A percentile compares a stretch with the other conserved stretches of the same genome.
These are phyloP conservation scores for Molossus molossus DNA, from an alignment of 2,797 vertebrate genomes.

Conservation along the genomic window DNA sequence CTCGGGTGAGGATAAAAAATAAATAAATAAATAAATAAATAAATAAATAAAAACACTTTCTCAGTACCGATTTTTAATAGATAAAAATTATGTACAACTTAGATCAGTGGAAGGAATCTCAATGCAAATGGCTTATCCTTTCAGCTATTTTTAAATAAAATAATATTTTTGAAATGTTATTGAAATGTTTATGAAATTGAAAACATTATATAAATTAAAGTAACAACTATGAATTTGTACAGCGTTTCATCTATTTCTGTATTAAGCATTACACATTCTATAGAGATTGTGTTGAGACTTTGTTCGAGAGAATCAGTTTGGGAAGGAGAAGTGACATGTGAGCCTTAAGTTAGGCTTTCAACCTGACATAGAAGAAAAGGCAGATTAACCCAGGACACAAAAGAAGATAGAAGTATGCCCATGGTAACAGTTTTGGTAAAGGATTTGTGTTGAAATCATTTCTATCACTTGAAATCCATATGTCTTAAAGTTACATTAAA, in stretches of 20 bases:
- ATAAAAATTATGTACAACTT: neutral
- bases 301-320: neutral
- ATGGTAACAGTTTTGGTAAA: neutral
- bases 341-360: neutral
- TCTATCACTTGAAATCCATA: neutral
- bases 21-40: no score
- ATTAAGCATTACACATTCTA: neutral
- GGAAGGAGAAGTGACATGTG: neutral
- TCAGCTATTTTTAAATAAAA: conserved; percentile 20
- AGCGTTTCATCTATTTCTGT: neutral
- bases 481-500: neutral
- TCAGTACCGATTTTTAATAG: neutral
- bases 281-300: neutral
- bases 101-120: neutral
- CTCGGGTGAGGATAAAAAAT: no score
- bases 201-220: neutral
- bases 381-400: neutral
- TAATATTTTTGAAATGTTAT: neutral
- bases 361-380: neutral
- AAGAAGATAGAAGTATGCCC: neutral
- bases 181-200: neutral
- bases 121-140: neutral
- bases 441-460: neutral
- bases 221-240: neutral
- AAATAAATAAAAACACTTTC: neutral